Evolutionary conservation across 1,140 invertebrate genomes (phyloP).

Genomic region (Bombus impatiens): DNA sequence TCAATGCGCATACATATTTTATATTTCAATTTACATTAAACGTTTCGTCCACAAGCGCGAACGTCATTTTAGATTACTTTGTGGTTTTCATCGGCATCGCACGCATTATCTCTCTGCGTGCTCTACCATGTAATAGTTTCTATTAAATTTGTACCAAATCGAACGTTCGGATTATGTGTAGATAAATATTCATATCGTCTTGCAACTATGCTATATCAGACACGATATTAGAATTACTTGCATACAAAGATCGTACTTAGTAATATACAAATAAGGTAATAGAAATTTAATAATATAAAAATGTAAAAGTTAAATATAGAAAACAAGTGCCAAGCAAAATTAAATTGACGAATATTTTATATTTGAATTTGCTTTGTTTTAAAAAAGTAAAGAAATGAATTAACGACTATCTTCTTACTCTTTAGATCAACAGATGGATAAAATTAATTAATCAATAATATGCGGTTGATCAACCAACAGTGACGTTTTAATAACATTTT

Average conservation of each 20-base stretch:
- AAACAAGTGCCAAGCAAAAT: neutral
- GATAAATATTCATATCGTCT: neutral
- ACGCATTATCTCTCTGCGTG: neutral
- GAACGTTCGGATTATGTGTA: neutral
- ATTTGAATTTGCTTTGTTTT: neutral
- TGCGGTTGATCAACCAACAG: neutral
- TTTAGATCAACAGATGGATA: neutral
- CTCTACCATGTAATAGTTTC: neutral
- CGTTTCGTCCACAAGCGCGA: neutral
- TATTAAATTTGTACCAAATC: neutral
- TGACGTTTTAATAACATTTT: conserved; percentile 12
- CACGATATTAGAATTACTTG: neutral
- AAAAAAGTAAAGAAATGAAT: neutral
- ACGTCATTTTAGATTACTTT: neutral
- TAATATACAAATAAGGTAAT: no score
- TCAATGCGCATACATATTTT: neutral
- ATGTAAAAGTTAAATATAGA: neutral
- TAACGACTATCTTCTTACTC: neutral
- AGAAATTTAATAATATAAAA: neutral
- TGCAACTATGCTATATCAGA: neutral
- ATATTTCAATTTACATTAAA: neutral
- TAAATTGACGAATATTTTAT: neutral
- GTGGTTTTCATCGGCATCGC: neutral
- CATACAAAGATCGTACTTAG: no score
- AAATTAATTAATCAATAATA: conserved; percentile 13